phyloP scores from a whole-genome alignment of 2,113 vertebrate species.

The Lates calcarifer region DNA sequence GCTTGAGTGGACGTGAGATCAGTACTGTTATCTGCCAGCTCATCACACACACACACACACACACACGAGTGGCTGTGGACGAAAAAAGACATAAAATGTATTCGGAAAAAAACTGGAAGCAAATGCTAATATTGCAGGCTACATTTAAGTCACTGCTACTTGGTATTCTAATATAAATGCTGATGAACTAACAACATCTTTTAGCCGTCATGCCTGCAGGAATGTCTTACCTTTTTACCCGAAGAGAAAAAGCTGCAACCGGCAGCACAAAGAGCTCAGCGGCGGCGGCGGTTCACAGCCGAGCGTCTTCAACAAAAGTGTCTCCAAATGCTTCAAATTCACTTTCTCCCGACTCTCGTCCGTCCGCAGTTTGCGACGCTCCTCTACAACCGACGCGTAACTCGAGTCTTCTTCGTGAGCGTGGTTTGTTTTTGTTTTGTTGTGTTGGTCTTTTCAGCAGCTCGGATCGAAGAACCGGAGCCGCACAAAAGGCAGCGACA shows the following conservation, averaged over 20 bases:
- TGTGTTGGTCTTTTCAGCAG: no score
- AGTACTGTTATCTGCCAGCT: conserved; percentile 37
- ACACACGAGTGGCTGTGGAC: background rate
- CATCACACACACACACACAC: background rate
- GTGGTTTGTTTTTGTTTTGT: background rate
- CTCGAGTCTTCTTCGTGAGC: no score
- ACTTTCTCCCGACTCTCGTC: conserved; percentile 26
- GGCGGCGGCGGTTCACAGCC: background rate
- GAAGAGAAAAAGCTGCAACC: conserved; percentile 7
- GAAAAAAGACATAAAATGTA: background rate
- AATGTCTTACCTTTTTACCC: conserved; percentile 64
- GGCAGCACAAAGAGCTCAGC: conserved; percentile 71
- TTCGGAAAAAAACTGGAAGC: rapidly evolving
- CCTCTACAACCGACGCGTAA: rapidly evolving
- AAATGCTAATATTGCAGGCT: background rate
- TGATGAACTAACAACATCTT: background rate
- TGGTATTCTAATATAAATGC: no score
- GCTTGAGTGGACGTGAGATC: background rate
- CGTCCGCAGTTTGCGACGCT: background rate
- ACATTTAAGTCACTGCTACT: no score
- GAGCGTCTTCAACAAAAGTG: conserved; percentile 30
- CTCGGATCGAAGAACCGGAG: background rate
- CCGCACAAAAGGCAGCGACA: conserved; percentile 34
- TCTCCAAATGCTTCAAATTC: conserved; percentile 13
- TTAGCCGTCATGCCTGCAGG: background rate